Conservation (phyloP, 2,113 vertebrate species). For the Mionectes macconnelli region DNA sequence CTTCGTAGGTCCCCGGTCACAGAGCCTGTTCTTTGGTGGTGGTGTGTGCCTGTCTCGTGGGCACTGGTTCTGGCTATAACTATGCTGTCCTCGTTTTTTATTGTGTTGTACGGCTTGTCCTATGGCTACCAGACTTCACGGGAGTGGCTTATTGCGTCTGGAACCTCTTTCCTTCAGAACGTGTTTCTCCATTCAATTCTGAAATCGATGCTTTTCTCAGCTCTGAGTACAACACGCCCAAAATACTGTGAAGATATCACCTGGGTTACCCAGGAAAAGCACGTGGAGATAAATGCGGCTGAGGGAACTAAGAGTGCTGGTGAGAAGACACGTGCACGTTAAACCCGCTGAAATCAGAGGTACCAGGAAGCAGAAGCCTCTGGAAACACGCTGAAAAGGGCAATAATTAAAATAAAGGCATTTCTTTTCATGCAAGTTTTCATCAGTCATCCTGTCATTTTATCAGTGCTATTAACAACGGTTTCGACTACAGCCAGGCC, state of each 20-base stretch:
- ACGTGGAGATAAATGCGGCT: background rate
- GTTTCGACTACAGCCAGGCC: background rate
- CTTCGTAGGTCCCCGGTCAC: background rate
- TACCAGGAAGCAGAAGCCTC: conserved; percentile 44
- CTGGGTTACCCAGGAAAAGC: conserved; percentile 34
- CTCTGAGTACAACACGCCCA: background rate
- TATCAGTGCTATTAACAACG: conserved; percentile 26
- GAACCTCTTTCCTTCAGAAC: conserved; percentile 37
- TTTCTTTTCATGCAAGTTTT: conserved; percentile 2
- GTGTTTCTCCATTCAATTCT: conserved; percentile 57
- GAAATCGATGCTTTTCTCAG: conserved; percentile 22
- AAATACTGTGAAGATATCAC: conserved; percentile 49
- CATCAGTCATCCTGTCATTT: conserved; percentile 39
- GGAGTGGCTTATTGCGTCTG: conserved; percentile 71
- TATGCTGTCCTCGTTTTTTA: conserved; percentile 54
- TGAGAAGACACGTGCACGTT: background rate
- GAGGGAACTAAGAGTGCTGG: background rate
- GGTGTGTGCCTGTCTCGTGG: conserved; percentile 41
- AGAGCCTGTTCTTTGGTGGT: background rate
- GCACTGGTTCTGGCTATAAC: conserved; percentile 5
- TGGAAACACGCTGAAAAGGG: conserved; percentile 42
- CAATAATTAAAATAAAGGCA: background rate
- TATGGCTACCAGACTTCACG: conserved; percentile 64
- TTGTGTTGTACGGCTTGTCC: conserved; percentile 70
- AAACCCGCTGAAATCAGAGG: background rate